phyloP scores from a whole-genome alignment of 1,140 invertebrate species.

The Sipha flava region DNA sequence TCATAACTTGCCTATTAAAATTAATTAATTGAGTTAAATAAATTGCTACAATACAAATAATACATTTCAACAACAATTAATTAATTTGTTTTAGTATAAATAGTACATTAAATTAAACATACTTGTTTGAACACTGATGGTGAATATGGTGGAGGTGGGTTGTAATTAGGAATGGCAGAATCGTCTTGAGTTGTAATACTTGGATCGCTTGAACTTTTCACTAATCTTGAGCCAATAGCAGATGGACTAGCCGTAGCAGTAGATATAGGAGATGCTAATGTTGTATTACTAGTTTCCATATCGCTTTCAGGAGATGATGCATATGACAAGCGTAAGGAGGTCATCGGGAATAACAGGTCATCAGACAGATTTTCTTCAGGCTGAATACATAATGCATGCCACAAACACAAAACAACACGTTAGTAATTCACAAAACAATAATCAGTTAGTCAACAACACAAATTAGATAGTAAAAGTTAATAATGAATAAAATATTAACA shows the following conservation, averaged over 20 bases:
- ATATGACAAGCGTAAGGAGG: slow-evolving; percentile 81
- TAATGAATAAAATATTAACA: background rate
- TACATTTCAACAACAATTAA: background rate
- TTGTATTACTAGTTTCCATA: slow-evolving; percentile 72
- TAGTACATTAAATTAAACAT: background rate
- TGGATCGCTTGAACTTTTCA: slow-evolving; percentile 77
- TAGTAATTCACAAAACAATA: slow-evolving; percentile 30
- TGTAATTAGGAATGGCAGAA: slow-evolving; percentile 48
- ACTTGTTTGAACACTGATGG: slow-evolving; percentile 40
- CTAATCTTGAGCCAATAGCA: slow-evolving; percentile 57
- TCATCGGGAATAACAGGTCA: slow-evolving; percentile 98
- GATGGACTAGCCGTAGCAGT: slow-evolving; percentile 41
- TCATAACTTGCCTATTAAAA: slow-evolving; percentile 38
- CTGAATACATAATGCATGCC: slow-evolving; percentile 47
- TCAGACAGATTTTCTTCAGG: slow-evolving; percentile 77
- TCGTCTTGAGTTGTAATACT: slow-evolving; percentile 65
- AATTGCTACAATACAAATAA: background rate
- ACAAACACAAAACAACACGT: slow-evolving; percentile 39
- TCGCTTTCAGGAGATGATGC: slow-evolving; percentile 93
- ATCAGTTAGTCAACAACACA: slow-evolving; percentile 1
- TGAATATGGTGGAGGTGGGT: slow-evolving; percentile 67
- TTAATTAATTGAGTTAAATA: background rate
- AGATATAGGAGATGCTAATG: slow-evolving; percentile 49
- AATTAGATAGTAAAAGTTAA: background rate
- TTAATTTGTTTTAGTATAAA: background rate